Evolutionary conservation across 64 coral and sea anemone species (phyloP), one percentile per base, ranked within the genome.

Genomic region (Stichodactyla helianthus): DNA sequence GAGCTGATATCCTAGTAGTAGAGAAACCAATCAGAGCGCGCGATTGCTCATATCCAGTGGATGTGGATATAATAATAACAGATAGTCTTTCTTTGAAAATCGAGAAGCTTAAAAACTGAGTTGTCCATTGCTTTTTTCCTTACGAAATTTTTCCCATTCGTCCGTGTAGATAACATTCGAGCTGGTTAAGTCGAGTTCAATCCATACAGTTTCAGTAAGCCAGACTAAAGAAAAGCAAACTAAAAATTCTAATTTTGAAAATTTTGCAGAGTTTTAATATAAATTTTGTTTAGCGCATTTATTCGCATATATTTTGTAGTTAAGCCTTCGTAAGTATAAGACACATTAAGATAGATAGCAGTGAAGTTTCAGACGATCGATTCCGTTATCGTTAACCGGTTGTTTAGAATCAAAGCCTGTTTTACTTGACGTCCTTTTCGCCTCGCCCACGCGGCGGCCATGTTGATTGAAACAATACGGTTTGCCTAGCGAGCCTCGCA

Each of bases 251-350:
- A 52, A 81, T 81, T 81, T 81, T 81, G 78, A 19, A 51, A 81
- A 20, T 51, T 81, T 81, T 54, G 78, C 78, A 81, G 78, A 81
- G 78, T 81, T 81, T 71, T 81, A 81, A 81, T 81, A 81, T 81
- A 81, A 81, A 81, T 81, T 81, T 81, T 54, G 35, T 74, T 74
- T 74, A 74, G 68, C 68, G 25, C 68, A 74, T 74, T 74, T 74
- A 74, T 74, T 74, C 68, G 68, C 26, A 74, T 74, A 74, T 74
- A 74, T 74, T 74, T 74, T 74, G 68, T 74, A 74, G 68, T 31
- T 74, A 0, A 74, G 68, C 68, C 68, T 27, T 74, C 25, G 25
- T 74, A 74, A 74, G 11, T 74, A 7, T 35, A 31, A 74, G 55
- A 25, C 27, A 23, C 27, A 31, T 23, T 74, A 74, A 74, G 25